Base-by-base conservation (phyloP, 2,888 invertebrate species). In the Scrobipalpa costella region DNA sequence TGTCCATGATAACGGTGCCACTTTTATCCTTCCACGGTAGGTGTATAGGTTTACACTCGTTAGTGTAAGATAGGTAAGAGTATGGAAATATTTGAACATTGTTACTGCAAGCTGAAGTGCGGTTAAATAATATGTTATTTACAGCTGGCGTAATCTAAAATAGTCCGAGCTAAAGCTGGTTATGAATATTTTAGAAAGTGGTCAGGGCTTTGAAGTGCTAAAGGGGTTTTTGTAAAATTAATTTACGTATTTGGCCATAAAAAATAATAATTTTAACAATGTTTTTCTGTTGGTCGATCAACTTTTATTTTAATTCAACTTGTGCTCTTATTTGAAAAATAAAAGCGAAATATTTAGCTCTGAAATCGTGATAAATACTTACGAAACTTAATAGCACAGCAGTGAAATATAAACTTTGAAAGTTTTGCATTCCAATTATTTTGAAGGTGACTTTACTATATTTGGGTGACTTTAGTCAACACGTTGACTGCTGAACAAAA, bases 1-100 rank as follows among this genome's bases (percentile, higher is more conserved):
- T 83, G 77, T 78, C 71, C 70, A 73, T 75, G 77, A 83, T 82
- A 80, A 81, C 74, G 78, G 75, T 71, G 75, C 69, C 74, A 79
- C 77, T 78, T 81, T 78, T 72, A 72, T 72, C 72, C 74, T 75
- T 75, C 75, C 76, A 73, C 71, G 21, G 44, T 19, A 11, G 71
- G 50, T 19, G 19, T 5, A 21, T 52, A 52, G 13, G 50, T 21
- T 52, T 52, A 52, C 50, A 52, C 9, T 52, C 13, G 21, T 52
- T 21, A 49, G 27, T 27, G 27, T 5, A 27, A 27, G 27, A 27
- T 3, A 27, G n/a, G 15, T 7, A 15, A 44, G 5, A 44, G 44
- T 7, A 44, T 44, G n/a, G 44, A 13, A n/a, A 27, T 27, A 50
- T 50, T 17, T 17, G 15, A 19, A 8, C 9, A 21, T 6, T 19